Percentiles rank a stretch among this genome's conserved stretches.
These are phyloP conservation scores for Diuraphis noxia DNA, from an alignment of 1,140 invertebrate genomes.

Conservation along the genomic window DNA sequence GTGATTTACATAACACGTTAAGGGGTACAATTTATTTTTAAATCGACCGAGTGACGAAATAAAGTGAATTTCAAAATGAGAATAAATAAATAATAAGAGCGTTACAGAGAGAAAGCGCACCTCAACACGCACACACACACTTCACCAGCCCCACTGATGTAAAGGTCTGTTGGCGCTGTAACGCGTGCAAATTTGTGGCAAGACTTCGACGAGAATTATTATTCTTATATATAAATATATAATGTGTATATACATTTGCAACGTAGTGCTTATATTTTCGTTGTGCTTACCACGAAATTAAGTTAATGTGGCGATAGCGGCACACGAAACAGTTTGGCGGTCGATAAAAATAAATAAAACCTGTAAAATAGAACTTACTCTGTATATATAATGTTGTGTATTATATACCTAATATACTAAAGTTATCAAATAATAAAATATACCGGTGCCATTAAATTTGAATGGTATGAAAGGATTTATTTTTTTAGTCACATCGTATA, in stretches of 20 bases:
- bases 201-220: not conserved
- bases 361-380: not conserved
- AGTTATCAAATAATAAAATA: not conserved
- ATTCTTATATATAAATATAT: not conserved
- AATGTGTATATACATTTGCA: not conserved
- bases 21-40: not conserved
- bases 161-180: not conserved
- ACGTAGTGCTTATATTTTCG: not conserved
- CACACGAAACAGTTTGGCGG: not conserved
- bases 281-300: not conserved
- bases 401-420: not conserved
- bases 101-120: not conserved
- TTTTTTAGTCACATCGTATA: not conserved
- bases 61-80: slow-evolving; percentile 12
- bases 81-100: slow-evolving; percentile 34
- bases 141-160: not conserved
- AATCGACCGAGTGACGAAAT: slow-evolving; percentile 20
- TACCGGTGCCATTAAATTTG: not conserved
- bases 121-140: not conserved
- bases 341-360: not conserved
- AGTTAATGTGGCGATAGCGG: not conserved
- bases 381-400: not conserved
- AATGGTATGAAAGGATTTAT: not conserved
- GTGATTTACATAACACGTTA: slow-evolving; percentile 10
- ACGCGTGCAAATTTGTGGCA: not conserved